Evolutionary conservation across 2,888 invertebrate species (phyloP), one percentile per base, ranked within the genome.

Genomic region (Apodemia hepburni): DNA sequence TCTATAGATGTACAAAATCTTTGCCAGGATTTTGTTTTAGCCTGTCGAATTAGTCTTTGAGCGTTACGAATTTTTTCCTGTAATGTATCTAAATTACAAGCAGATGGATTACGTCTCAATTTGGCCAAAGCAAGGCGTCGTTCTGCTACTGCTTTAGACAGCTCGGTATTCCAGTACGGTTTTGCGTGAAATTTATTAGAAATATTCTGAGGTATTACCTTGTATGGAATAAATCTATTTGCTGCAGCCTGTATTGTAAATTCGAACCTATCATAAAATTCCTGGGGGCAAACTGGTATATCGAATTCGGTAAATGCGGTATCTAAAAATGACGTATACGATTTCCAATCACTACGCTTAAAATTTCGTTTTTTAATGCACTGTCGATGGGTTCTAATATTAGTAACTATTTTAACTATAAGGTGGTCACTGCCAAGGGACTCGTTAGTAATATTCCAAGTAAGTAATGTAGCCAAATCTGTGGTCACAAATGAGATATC

Each of bases 401-500:
- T 33, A n/a, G n/a, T 27, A 29, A n/a, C 15, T 47, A 49, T 29
- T 49, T 60, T 60, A 49, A 60, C 45, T 8, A 65, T 60, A 3
- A 63, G 54, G 38, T 68, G 64, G 17, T 68, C 68, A 54, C 68
- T 68, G 1, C 66, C 65, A 18, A 68, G 59, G 11, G 60, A 49
- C 59, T 66, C 68, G n/a, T 68, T 68, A 6, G 47, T 62, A 11
- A 64, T 59, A 2, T 29, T 60, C 66, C 67, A 68, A 11, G 45
- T 12, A 35, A 68, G 47, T 12, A 57, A 15, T 1, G 59, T 54
- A 0, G 66, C 51, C 11, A 38, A 38, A 38, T 38, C n/a, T 3
- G 63, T 18, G 1, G 68, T 47, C 7, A 54, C 49, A 58, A 66
- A 62, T 5, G 68, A 63, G 15, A 68, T 61, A 38, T 66, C 68